Conservation (phyloP, 1,140 invertebrate genomes). For the Bombyx mandarina region DNA sequence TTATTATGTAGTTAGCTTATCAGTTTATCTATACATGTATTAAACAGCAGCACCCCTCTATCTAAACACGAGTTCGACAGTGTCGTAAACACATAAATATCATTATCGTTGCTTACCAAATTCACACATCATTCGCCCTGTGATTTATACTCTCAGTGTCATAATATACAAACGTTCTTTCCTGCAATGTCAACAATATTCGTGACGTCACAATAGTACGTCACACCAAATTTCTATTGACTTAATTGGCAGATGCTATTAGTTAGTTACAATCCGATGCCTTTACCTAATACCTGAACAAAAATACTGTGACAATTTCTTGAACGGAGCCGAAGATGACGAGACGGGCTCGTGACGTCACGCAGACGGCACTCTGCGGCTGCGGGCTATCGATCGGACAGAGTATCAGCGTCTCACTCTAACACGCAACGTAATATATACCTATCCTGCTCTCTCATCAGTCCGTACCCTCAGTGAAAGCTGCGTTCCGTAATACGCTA, state of each 20-base stretch:
- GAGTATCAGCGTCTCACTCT: slow-evolving; percentile 42
- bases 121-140: too few relatives aligned
- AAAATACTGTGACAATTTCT: slow-evolving; percentile 64
- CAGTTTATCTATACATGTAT: too few relatives aligned
- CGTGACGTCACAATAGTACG: too few relatives aligned
- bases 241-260: background rate
- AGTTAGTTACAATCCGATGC: slow-evolving; percentile 20
- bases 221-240: background rate
- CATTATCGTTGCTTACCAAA: too few relatives aligned
- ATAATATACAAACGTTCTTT: too few relatives aligned
- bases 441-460: slow-evolving; percentile 35
- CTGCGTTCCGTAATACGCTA: slow-evolving; percentile 64
- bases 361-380: slow-evolving; percentile 61
- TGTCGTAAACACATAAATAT: too few relatives aligned
- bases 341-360: slow-evolving; percentile 64
- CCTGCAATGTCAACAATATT: too few relatives aligned
- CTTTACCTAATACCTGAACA: slow-evolving; percentile 5
- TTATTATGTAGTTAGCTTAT: too few relatives aligned
- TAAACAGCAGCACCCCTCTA: too few relatives aligned
- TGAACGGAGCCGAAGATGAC: slow-evolving; percentile 60
- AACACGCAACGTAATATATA: slow-evolving; percentile 24
- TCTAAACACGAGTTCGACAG: too few relatives aligned
- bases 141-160: too few relatives aligned
- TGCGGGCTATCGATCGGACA: slow-evolving; percentile 66
- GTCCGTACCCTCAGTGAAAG: slow-evolving; percentile 33